A percentile compares a stretch with the other conserved stretches of the same genome.
These are phyloP conservation scores for Nesometra sesokonis DNA, from an alignment of 35 echinoderm and acorn worm species.

Conservation along the genomic window DNA sequence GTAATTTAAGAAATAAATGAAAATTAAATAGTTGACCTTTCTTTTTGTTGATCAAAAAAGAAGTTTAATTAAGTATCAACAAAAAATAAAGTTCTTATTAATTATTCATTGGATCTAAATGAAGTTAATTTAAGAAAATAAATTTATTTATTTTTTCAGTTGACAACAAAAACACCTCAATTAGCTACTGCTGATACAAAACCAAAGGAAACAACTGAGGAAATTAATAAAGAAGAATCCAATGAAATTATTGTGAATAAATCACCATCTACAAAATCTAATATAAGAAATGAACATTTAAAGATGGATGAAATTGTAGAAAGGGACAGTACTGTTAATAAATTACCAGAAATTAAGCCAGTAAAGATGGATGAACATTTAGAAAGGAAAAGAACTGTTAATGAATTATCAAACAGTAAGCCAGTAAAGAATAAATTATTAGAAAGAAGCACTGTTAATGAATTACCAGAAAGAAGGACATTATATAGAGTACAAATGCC, in stretches of 20 bases:
- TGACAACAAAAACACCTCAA: not conserved
- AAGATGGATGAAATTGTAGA: not conserved
- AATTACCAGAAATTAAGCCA: too few species aligned
- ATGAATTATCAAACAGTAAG: too few species aligned
- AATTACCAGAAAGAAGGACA: not conserved
- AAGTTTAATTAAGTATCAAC: too few species aligned
- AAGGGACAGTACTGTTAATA: not conserved
- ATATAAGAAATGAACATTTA: not conserved
- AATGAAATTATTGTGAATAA: too few species aligned
- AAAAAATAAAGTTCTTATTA: too few species aligned
- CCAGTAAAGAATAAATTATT: not conserved
- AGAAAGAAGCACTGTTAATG: not conserved
- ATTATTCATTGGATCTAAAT: too few species aligned
- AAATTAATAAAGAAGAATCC: not conserved
- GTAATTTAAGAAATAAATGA: too few species aligned
- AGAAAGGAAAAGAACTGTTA: not conserved
- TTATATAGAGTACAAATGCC: not conserved
- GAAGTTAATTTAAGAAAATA: too few species aligned
- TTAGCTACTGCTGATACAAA: not conserved
- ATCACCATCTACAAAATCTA: too few species aligned
- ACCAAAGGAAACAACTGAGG: not conserved
- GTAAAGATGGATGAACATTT: not conserved
- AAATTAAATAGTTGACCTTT: too few species aligned
- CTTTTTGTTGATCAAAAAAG: too few species aligned
- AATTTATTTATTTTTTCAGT: not conserved